Base-by-base conservation (phyloP, 2,888 invertebrate genomes). In the Oligia latruncula region DNA sequence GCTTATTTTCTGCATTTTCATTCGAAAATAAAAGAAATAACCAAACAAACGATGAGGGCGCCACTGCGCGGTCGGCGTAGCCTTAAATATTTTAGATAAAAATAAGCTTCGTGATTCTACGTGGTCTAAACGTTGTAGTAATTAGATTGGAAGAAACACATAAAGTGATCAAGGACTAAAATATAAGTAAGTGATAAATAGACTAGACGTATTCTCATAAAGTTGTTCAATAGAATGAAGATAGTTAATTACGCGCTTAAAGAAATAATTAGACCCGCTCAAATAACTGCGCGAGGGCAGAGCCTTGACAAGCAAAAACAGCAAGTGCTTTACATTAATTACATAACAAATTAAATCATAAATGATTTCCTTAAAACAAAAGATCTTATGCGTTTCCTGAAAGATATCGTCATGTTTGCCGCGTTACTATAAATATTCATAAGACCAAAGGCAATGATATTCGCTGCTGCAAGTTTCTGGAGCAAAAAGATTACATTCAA, bases 371-470 rank as follows among this genome's bases (percentile, higher is more conserved):
- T 88, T 83, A 40, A 83, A 89, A 88, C 87, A 88, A 87, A 88
- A 83, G 83, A 81, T 87, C 82, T 81, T 77, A 76, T 79, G 71
- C 80, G 85, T 87, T 90, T 88, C 88, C 87, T 87, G 79, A 80
- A 86, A 68, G 84, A 88, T 86, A 83, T 81, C 76, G 81, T 82
- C 80, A 85, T 43, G 77, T 83, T 88, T 86, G 86, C 85, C 73
- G 74, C 78, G 78, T 83, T 77, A 70, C 46, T 74, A 87, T 91
- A 83, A 88, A 91, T 91, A 91, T 90, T 90, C 81, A 91, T 90
- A 68, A 80, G 74, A 78, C 71, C 64, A 80, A 71, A 83, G 35
- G 55, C 72, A 78, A 86, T 77, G 71, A 79, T 80, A 74, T 79
- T 80, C 46, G 52, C 20, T 64, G 65, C 17, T 81, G 67, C 58